Percentiles rank a stretch among this genome's conserved stretches.
Evolutionary conservation across 1,140 invertebrate species (phyloP).

Genomic region (Drosophila suzukii): DNA sequence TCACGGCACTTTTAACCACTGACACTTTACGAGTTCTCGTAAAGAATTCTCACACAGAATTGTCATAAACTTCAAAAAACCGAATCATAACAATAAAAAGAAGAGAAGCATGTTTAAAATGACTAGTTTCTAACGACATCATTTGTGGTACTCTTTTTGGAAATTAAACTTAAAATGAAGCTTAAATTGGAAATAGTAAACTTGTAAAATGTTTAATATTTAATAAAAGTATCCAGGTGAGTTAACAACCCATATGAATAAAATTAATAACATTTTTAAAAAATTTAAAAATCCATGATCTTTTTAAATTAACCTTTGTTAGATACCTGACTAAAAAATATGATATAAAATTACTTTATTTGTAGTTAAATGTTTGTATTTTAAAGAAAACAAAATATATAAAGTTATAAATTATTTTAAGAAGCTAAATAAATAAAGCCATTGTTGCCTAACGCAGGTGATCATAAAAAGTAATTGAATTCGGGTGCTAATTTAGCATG

Average conservation of each 20-base stretch:
- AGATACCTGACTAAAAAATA: no score
- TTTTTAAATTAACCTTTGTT: no score
- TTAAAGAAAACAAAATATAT: no score
- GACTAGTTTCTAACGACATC: not conserved
- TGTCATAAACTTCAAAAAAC: constrained; percentile 43
- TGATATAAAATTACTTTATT: no score
- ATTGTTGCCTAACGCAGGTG: not conserved
- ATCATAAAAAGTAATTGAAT: constrained; percentile 19
- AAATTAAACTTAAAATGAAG: not conserved
- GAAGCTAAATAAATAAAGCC: not conserved
- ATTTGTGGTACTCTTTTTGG: not conserved
- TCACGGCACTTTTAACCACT: constrained; percentile 19
- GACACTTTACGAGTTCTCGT: constrained; percentile 44
- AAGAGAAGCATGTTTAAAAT: not conserved
- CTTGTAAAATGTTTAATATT: no score
- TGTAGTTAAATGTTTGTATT: no score
- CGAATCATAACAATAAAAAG: constrained; percentile 21
- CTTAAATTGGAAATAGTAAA: no score
- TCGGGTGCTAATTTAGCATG: constrained; percentile 18
- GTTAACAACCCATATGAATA: no score
- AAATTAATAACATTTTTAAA: no score
- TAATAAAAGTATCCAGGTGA: no score
- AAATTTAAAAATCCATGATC: no score
- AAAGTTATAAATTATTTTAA: no score
- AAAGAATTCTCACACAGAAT: constrained; percentile 38